Conservation (phyloP, 2,113 vertebrate species). For the Egretta garzetta region DNA sequence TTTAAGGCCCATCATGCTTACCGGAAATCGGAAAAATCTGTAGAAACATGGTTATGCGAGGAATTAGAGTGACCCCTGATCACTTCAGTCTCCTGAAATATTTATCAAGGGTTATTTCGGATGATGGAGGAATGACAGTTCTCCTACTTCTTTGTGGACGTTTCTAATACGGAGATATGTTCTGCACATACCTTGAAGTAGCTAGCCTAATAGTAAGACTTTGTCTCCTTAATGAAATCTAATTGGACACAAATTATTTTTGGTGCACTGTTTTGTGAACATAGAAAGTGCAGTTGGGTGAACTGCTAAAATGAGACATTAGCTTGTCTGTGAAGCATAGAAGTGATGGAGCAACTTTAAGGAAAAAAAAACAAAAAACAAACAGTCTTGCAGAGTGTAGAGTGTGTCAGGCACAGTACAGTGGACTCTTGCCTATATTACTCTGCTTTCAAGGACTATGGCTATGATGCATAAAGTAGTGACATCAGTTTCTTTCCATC, state of each 20-base stretch:
- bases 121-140: not conserved
- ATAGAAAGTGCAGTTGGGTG: not conserved
- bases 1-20: not conserved
- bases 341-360: not conserved
- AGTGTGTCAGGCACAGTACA: not conserved
- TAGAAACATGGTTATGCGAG: not conserved
- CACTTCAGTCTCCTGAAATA: not conserved
- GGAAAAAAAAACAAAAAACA: not conserved
- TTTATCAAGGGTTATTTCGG: not conserved
- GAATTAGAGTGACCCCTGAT: not conserved
- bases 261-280: not conserved
- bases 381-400: not conserved
- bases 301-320: fast-evolving
- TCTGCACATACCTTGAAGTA: not conserved
- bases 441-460: not conserved
- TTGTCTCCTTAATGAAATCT: not conserved
- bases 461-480: not conserved
- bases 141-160: not conserved
- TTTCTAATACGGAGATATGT: not conserved
- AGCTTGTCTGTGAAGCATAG: not conserved
- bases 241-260: not conserved
- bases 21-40: not conserved
- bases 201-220: not conserved
- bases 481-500: not conserved
- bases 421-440: not conserved